phyloP scores from a whole-genome alignment of 64 coral and sea anemone genomes.

The Exaiptasia diaphana region DNA sequence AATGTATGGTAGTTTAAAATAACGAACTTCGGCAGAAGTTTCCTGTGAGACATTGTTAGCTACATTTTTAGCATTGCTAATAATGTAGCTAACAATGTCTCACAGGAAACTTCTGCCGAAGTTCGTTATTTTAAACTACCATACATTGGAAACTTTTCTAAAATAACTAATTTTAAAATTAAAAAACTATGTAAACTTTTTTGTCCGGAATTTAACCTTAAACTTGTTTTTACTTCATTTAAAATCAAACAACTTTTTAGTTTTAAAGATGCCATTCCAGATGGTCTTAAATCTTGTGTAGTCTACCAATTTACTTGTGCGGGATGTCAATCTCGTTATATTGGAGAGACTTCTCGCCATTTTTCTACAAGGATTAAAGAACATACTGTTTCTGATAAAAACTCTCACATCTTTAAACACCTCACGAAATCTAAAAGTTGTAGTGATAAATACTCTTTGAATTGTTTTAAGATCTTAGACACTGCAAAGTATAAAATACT shows the following conservation, averaged over 20 bases:
- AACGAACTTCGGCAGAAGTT: no score
- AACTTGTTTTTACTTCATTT: not conserved
- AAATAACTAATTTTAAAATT: no score
- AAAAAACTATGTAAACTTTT: no score
- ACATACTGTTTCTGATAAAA: not conserved
- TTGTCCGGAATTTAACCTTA: no score
- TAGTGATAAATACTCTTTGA: not conserved
- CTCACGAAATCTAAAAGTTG: not conserved
- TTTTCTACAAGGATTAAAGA: not conserved
- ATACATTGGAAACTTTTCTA: no score
- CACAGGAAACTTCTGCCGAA: no score
- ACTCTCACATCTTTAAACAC: not conserved
- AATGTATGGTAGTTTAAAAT: no score
- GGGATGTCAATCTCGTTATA: not conserved
- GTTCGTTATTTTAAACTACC: no score
- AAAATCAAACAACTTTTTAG: not conserved
- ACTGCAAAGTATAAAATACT: not conserved
- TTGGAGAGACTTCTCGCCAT: not conserved
- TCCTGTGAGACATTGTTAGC: no score
- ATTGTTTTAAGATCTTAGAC: not conserved
- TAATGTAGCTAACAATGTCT: no score
- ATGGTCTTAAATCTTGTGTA: not conserved
- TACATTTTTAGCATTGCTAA: no score
- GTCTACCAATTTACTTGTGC: constrained; percentile 6
- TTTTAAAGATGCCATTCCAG: not conserved